These are phyloP conservation scores for Bufo gargarizans DNA, from an alignment of 2,113 vertebrate species.

Conservation along the genomic window DNA sequence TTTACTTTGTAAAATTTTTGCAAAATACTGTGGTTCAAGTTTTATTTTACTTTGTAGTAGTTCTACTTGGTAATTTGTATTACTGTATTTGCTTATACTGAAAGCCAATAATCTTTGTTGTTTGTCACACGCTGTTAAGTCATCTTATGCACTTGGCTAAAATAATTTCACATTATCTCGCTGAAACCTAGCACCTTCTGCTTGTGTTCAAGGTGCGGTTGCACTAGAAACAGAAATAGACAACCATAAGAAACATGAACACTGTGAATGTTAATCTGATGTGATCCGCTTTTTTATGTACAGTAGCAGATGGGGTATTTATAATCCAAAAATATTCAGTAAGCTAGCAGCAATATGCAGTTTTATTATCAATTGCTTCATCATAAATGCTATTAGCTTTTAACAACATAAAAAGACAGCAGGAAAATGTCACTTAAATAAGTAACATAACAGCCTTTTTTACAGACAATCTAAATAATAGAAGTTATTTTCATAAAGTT, in stretches of 20 bases:
- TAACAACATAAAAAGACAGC: not conserved
- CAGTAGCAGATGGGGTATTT: slow-evolving; percentile 41
- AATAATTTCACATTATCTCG: slow-evolving; percentile 26
- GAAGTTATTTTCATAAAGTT: not conserved
- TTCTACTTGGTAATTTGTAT: slow-evolving; percentile 8
- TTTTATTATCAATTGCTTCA: not conserved
- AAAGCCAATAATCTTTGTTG: slow-evolving; percentile 6
- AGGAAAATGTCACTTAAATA: not conserved
- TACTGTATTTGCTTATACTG: slow-evolving; percentile 4
- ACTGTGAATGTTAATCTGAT: slow-evolving; percentile 39
- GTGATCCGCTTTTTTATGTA: slow-evolving; percentile 32
- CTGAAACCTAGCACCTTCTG: slow-evolving; percentile 46
- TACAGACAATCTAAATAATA: not conserved
- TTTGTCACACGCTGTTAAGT: slow-evolving; percentile 38
- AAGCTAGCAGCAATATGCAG: not conserved
- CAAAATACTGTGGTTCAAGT: not conserved
- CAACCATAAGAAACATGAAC: slow-evolving; percentile 26
- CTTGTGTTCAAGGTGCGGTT: slow-evolving; percentile 39
- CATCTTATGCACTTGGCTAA: slow-evolving; percentile 33
- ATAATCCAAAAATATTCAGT: slow-evolving; percentile 18
- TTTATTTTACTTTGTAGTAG: not conserved
- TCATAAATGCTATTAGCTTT: not conserved
- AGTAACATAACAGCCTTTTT: not conserved
- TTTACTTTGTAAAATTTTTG: not conserved
- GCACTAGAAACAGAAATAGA: slow-evolving; percentile 47